Percentiles rank a stretch among this genome's conserved stretches.
These are phyloP conservation scores for Spatula clypeata DNA, from an alignment of 2,797 vertebrate genomes.

Conservation along the genomic window DNA sequence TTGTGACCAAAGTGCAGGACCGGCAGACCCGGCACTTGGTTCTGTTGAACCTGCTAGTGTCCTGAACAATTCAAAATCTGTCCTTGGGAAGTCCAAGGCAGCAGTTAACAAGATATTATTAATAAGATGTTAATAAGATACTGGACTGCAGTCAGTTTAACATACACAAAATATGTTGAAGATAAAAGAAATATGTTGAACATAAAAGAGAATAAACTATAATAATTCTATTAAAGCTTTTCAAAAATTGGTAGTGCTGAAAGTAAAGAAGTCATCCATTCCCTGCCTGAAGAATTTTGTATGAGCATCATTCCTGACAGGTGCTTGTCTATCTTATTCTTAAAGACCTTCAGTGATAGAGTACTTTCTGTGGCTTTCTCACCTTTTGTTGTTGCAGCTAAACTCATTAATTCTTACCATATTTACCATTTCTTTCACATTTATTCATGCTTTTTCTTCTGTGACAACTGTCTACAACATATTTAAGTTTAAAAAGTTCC, in stretches of 20 bases:
- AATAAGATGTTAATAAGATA: not conserved
- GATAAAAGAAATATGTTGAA: not conserved
- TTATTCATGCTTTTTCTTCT: not conserved
- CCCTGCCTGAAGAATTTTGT: not conserved
- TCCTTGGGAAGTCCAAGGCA: too few relatives aligned
- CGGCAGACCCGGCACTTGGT: too few relatives aligned
- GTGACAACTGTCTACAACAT: not conserved
- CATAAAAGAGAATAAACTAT: not conserved
- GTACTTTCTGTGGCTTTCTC: not conserved
- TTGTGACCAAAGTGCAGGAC: too few relatives aligned
- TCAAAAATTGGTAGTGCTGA: not conserved
- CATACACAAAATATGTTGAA: not conserved
- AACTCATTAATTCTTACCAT: not conserved
- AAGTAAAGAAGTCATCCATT: not conserved
- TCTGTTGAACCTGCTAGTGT: too few relatives aligned
- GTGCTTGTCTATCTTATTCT: not conserved
- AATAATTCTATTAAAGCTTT: not conserved
- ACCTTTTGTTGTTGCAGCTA: not conserved
- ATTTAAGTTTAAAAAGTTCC: not conserved
- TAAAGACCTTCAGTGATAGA: not conserved
- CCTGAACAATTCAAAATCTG: too few relatives aligned
- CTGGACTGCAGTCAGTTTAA: not conserved
- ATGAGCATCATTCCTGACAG: not conserved
- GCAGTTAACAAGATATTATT: not conserved
- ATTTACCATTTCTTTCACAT: not conserved